Evolutionary conservation across 2,797 vertebrate genomes (phyloP), one percentile per base, ranked within the genome.

Genomic region (Brachymystax lenok): DNA sequence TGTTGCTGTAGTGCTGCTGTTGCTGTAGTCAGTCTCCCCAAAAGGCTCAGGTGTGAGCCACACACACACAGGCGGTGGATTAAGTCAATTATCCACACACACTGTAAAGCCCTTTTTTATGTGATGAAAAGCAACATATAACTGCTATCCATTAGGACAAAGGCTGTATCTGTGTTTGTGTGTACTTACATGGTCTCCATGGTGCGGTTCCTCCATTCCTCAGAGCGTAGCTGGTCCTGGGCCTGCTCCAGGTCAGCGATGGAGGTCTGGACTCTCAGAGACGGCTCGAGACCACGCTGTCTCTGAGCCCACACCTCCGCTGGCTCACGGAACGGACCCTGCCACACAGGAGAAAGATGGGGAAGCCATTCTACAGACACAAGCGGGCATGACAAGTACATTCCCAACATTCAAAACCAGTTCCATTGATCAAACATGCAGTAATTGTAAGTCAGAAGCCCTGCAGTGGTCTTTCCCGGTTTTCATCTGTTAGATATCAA

Each of bases 321-420:
- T 0, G 92, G 80, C 82, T 94, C 71, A 0, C 94, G 95, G 85
- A 96, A 94, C 54, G 95, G 95, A 52, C 95, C 96, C 97, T 99
- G 84, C 83, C 56, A 71, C 71, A 67, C 71, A 77, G n/a, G 17
- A 21, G 56, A n/a, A n/a, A 59, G 56, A 54, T 54, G 52, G 52
- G 51, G 17, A n/a, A 59, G 6, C 56, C 19, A 54, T 54, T 54
- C 5, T 70, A 73, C 61, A 75, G 59, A 75, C 59, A 71, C 68
- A 30, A 74, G 35, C 61, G 54, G n/a, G 78, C 46, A 77, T 70
- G 16, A 69, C 35, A 71, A 51, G 69, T 76, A 84, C 75, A 46
- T 46, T 8, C 40, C 52, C 14, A 56, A 56, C 52, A 56, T 56
- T 56, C 4, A 6, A 46, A 56, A 56, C 52, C 19, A 6, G 19